These are phyloP conservation scores for Semnornis frantzii DNA, from an alignment of 2,113 vertebrate genomes.

Conservation along the genomic window DNA sequence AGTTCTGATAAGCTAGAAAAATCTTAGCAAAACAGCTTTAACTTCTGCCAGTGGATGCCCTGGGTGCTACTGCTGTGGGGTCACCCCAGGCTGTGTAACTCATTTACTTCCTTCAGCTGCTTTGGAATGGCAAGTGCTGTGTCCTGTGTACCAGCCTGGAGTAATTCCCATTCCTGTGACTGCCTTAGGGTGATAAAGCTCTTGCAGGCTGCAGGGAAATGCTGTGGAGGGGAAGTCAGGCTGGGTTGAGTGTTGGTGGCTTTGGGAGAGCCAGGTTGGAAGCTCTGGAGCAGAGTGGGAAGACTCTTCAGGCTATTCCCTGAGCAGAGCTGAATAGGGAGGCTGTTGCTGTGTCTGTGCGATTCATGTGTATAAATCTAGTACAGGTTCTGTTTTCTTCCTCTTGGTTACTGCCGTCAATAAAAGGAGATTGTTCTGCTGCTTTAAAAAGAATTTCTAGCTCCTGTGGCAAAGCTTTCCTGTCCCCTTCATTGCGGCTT, in stretches of 20 bases:
- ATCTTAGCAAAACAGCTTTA: neutral
- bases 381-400: neutral
- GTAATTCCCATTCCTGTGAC: neutral
- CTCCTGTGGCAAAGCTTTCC: neutral
- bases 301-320: neutral
- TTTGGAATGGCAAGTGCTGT: rapidly evolving
- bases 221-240: neutral
- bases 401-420: neutral
- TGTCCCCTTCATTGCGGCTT: neutral
- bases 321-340: rapidly evolving
- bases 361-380: neutral
- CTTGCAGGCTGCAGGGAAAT: neutral
- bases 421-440: neutral
- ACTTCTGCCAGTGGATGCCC: neutral
- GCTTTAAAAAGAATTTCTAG: neutral
- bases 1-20: neutral
- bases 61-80: rapidly evolving
- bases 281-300: neutral
- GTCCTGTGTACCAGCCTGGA: neutral
- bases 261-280: neutral
- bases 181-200: neutral
- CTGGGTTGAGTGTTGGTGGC: neutral
- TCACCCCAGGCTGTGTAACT: neutral
- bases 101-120: rapidly evolving
- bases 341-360: neutral